Percentiles rank a stretch among this genome's conserved stretches.
Evolutionary conservation across 2,888 invertebrate species (phyloP).

Genomic region (Rhamphomyia laevipes): DNA sequence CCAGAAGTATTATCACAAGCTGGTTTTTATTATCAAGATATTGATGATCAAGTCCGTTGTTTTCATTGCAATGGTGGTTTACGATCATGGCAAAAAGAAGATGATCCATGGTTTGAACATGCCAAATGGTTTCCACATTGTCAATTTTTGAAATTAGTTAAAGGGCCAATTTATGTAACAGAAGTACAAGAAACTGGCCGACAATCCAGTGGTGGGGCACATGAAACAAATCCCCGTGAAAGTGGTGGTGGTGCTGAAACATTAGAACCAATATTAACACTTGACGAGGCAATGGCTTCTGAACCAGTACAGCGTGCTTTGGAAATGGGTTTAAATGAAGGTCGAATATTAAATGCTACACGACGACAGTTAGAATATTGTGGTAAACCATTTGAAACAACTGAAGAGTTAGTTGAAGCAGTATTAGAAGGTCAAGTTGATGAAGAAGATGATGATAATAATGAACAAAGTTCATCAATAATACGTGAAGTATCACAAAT

Average conservation of each 20-base stretch:
- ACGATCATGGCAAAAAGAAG: constrained; percentile 78
- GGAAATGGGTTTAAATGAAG: constrained; percentile 48
- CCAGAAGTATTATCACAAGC: constrained; percentile 70
- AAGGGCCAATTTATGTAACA: constrained; percentile 68
- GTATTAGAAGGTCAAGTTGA: constrained; percentile 55
- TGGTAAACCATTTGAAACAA: constrained; percentile 52
- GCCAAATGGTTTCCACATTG: constrained; percentile 88
- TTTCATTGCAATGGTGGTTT: constrained; percentile 92
- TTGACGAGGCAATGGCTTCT: constrained; percentile 38
- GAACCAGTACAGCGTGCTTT: constrained; percentile 43
- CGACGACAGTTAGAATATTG: constrained; percentile 43
- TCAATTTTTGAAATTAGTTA: constrained; percentile 67
- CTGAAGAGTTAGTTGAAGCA: constrained; percentile 57
- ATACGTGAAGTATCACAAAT: constrained; percentile 18
- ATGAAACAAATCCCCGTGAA: neutral
- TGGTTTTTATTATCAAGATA: constrained; percentile 76
- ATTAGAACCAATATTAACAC: constrained; percentile 10
- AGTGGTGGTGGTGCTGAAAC: constrained; percentile 1
- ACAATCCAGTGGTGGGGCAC: constrained; percentile 4
- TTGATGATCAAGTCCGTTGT: constrained; percentile 65
- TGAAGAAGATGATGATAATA: constrained; percentile 32
- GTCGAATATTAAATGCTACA: constrained; percentile 45
- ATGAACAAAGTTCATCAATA: constrained; percentile 11
- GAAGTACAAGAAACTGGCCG: constrained; percentile 26
- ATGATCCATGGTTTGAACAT: constrained; percentile 90